phyloP scores from a whole-genome alignment of 2,113 vertebrate species.

The Balaenoptera acutorostrata region DNA sequence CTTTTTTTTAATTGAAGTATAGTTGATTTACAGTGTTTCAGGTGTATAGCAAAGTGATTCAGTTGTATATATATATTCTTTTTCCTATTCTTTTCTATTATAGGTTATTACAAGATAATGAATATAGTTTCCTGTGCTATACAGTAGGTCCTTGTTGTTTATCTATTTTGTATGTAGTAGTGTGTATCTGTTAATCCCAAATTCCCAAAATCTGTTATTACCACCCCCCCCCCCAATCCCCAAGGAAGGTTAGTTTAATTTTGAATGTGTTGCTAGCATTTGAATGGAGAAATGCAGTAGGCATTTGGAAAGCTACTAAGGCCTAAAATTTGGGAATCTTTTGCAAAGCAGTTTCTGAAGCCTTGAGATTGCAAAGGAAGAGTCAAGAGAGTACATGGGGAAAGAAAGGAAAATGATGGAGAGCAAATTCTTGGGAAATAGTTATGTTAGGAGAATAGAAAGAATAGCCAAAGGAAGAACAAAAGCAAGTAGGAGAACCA shows the following conservation, averaged over 20 bases:
- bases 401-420: neutral
- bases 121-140: neutral
- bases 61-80: neutral
- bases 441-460: neutral
- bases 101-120: neutral
- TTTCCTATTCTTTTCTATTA: neutral
- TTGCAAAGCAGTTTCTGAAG: conserved; percentile 15
- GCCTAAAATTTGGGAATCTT: neutral
- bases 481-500: neutral
- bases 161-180: neutral
- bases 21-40: neutral
- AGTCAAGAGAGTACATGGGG: neutral
- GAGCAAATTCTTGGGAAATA: neutral
- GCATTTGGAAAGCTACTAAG: neutral
- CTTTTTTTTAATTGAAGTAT: neutral
- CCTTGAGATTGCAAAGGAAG: neutral
- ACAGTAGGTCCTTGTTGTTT: neutral
- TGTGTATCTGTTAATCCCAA: neutral
- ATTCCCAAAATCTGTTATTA: neutral
- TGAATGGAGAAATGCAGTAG: neutral
- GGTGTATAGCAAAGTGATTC: neutral
- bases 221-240: too few relatives aligned
- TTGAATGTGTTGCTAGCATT: neutral
- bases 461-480: neutral
- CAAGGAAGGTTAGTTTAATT: neutral